Base-by-base conservation (phyloP, 2,888 invertebrate genomes). In the Emmelina monodactyla region DNA sequence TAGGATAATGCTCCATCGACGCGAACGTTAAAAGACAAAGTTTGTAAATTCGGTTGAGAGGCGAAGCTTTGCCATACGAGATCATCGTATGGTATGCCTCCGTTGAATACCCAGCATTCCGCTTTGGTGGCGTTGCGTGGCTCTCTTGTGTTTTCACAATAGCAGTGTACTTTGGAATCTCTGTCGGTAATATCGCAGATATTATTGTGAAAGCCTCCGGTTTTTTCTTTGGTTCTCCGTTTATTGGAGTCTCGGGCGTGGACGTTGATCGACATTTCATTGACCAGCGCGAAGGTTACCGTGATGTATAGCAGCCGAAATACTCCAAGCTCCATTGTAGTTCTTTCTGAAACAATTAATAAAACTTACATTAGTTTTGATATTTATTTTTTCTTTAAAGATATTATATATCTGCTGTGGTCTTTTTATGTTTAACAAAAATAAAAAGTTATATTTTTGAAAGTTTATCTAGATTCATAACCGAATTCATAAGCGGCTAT, bases 41-140 rank as follows among this genome's bases (percentile, higher is more conserved):
- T 86, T 53, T 85, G 82, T 45, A 91, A 64, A 50, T 84, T 82
- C 32, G 85, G 85, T 62, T 92, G 91, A 19, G 88, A 87, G 14
- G 83, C 81, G 63, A 91, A 90, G 53, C 87, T 83, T 44, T 83
- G 83, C 91, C 92, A 92, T 50, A 88, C 83, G 42, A 84, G 83
- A 58, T 90, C 87, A 47, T 88, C 87, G 39, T 82, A 82, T 5
- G 85, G 82, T 53, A 88, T 82, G 29, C 86, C 86, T 28, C 83
- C 82, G 47, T 85, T 85, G 66, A 90, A 88, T 31, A 92, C 84
- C 85, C 88, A 86, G 61, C 92, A 93, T 63, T 88, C 89, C 31
- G 88, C 89, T 49, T 87, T 86, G 29, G 87, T 86, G 14, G 88
- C 88, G 51, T 84, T 81, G 45, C 65, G 63, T 22, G 67, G 67